Conservation (phyloP, 1,140 invertebrate genomes). For the Akabosia matsudoensis region DNA sequence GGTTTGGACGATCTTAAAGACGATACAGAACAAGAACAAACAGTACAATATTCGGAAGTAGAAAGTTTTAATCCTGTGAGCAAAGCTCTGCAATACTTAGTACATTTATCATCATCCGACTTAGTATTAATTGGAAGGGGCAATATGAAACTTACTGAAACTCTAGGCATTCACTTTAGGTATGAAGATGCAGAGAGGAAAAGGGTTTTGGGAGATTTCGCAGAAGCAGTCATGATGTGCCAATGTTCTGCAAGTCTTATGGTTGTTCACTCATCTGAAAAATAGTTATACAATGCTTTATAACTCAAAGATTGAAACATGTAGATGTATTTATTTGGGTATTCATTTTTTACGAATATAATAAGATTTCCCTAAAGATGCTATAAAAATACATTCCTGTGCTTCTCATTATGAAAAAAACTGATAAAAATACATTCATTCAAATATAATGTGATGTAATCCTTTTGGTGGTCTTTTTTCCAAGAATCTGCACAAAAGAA, state of each 20-base stretch:
- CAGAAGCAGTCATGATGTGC: constrained; percentile 28
- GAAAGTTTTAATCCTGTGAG: constrained; percentile 16
- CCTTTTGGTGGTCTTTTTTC: no score
- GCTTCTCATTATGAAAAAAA: no score
- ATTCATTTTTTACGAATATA: no score
- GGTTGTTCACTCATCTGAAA: constrained; percentile 25
- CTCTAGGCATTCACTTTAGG: background rate
- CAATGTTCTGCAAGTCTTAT: constrained; percentile 29
- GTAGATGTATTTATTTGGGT: no score
- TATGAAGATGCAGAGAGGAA: constrained; percentile 25
- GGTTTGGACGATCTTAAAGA: background rate
- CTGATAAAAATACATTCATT: no score
- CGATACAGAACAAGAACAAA: background rate
- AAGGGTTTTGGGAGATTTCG: constrained; percentile 27
- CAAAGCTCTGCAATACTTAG: constrained; percentile 5
- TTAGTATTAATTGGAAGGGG: constrained; percentile 29
- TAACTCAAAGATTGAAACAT: no score
- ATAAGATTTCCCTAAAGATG: no score
- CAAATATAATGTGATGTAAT: no score
- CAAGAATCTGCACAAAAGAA: no score
- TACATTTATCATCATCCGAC: constrained; percentile 2
- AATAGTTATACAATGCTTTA: no score
- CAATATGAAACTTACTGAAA: background rate
- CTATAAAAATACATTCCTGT: no score
- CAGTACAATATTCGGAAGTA: constrained; percentile 18